These are phyloP conservation scores for Pyrocephalus nanus DNA, from an alignment of 2,797 vertebrate genomes.

Conservation along the genomic window DNA sequence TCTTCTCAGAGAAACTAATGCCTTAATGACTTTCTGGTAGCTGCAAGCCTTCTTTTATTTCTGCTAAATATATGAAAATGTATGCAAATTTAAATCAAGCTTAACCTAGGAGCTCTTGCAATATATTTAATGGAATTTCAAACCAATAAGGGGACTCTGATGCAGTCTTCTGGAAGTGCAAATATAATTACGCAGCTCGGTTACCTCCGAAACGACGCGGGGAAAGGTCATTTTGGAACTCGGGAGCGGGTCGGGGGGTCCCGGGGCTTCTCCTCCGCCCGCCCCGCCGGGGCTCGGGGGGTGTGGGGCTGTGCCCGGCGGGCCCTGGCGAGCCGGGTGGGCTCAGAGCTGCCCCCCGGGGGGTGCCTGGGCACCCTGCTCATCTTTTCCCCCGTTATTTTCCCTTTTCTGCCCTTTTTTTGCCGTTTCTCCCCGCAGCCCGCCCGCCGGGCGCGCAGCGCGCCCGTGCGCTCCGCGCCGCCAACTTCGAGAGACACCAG, in stretches of 20 bases:
- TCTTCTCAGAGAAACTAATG: constrained; percentile 83
- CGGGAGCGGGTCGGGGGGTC: background rate
- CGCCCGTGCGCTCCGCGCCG: too few species aligned
- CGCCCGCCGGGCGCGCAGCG: background rate
- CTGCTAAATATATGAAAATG: constrained; percentile 99
- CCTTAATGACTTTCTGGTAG: constrained; percentile 95
- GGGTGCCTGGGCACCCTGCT: background rate
- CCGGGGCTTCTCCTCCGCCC: background rate
- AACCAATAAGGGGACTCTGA: constrained; percentile 89
- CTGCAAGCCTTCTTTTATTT: constrained; percentile 98
- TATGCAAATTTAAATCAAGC: constrained; percentile 99
- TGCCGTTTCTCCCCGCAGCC: background rate
- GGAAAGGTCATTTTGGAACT: constrained; percentile 78
- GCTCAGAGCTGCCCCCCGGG: background rate
- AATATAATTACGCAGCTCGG: constrained; percentile 88
- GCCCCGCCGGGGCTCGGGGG: background rate
- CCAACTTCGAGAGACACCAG: background rate
- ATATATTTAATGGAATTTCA: constrained; percentile 98
- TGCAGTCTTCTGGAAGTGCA: constrained; percentile 84
- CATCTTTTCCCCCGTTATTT: background rate
- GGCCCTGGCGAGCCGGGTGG: background rate
- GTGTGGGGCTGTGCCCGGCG: background rate
- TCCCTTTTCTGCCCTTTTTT: background rate
- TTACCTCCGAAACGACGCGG: constrained; percentile 83
- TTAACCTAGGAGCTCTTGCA: constrained; percentile 93